Percentiles rank a stretch among this genome's conserved stretches.
These are phyloP conservation scores for Cheumatopsyche charites DNA, from an alignment of 1,140 invertebrate genomes.

Conservation along the genomic window DNA sequence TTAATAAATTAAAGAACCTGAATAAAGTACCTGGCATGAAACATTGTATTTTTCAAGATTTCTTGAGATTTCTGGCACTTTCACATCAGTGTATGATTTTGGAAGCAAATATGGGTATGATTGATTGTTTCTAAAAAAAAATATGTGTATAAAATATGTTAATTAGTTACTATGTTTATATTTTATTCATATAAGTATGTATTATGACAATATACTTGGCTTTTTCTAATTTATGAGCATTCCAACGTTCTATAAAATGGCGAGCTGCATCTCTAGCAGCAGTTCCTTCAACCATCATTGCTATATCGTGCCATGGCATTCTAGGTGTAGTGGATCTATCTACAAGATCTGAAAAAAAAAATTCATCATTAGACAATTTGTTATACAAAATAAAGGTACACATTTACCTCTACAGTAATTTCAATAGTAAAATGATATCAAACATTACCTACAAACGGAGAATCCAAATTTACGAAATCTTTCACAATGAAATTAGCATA, in stretches of 20 bases:
- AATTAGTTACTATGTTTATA: too few relatives aligned
- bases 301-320: slow-evolving; percentile 99
- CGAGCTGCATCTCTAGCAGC: slow-evolving; percentile 90
- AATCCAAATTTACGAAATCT: slow-evolving; percentile 90
- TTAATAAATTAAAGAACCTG: slow-evolving; percentile 12
- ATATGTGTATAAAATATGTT: background rate
- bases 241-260: slow-evolving; percentile 98
- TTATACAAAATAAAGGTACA: slow-evolving; percentile 39
- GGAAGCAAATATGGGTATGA: slow-evolving; percentile 90
- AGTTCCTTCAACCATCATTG: slow-evolving; percentile 81
- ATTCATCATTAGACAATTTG: too few relatives aligned
- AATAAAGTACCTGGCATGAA: slow-evolving; percentile 69
- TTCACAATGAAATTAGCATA: slow-evolving; percentile 99
- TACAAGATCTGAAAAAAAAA: slow-evolving; percentile 79
- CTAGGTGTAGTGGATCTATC: slow-evolving; percentile 86
- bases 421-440: background rate
- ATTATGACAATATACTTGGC: slow-evolving; percentile 51
- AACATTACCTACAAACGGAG: slow-evolving; percentile 78
- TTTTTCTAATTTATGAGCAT: slow-evolving; percentile 88
- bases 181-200: slow-evolving; percentile 2
- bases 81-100: slow-evolving; percentile 78
- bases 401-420: background rate
- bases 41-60: slow-evolving; percentile 64
- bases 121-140: slow-evolving; percentile 69
- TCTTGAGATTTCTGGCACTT: slow-evolving; percentile 57